Conservation (phyloP, 2,113 vertebrate species). For the Equus quagga region DNA sequence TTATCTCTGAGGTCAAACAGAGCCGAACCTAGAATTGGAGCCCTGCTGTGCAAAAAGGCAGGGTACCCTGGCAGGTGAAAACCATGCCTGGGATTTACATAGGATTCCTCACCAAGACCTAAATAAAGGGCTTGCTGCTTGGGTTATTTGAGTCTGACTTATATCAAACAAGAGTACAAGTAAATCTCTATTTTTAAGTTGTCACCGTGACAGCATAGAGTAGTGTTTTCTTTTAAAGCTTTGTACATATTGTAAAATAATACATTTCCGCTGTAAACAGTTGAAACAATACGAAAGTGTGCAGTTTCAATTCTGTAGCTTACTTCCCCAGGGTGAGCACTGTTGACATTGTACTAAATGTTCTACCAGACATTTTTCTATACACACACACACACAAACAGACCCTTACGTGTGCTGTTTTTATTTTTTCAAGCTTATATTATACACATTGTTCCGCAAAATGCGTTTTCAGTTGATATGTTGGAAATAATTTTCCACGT, state of each 20-base stretch:
- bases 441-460: neutral
- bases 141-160: neutral
- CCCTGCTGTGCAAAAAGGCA: neutral
- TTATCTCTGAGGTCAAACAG: neutral
- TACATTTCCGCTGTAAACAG: neutral
- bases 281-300: neutral
- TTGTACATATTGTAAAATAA: neutral
- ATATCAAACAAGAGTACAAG: neutral
- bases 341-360: neutral
- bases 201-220: neutral
- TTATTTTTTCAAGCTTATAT: neutral
- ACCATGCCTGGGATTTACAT: rapidly evolving
- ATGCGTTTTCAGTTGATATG: neutral
- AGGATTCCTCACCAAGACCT: neutral
- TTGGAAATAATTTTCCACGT: neutral
- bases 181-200: slow-evolving; percentile 26
- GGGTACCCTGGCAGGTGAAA: neutral
- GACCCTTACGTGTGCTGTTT: neutral
- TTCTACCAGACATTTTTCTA: neutral
- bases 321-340: neutral
- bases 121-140: neutral
- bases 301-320: neutral
- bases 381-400: neutral
- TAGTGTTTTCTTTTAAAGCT: neutral
- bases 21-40: neutral